Evolutionary conservation across 64 coral and sea anemone genomes (phyloP).

Genomic region (Pachyseris speciosa): DNA sequence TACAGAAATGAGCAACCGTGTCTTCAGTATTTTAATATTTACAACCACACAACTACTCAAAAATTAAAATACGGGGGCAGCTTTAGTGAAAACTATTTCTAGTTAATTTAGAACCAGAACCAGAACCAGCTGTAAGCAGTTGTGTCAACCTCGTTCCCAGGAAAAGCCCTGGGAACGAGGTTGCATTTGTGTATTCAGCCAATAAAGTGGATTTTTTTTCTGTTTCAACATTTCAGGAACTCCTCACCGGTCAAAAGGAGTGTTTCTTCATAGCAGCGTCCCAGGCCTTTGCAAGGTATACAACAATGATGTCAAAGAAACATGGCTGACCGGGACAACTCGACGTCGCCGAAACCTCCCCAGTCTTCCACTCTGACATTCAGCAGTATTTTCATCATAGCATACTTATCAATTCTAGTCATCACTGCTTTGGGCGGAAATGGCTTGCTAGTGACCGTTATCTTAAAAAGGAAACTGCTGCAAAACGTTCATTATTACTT

Average conservation of each 20-base stretch:
- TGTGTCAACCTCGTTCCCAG: too few relatives aligned
- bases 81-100: too few relatives aligned
- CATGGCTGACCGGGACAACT: background rate
- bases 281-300: background rate
- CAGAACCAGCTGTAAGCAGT: too few relatives aligned
- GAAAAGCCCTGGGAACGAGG: too few relatives aligned
- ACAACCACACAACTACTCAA: too few relatives aligned
- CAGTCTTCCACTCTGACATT: conserved; percentile 20
- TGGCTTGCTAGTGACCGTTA: conserved; percentile 71
- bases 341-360: conserved; percentile 10
- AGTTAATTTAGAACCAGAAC: too few relatives aligned
- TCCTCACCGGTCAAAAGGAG: background rate
- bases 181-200: too few relatives aligned
- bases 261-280: background rate
- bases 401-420: conserved; percentile 78
- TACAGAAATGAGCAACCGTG: too few relatives aligned
- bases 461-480: conserved; percentile 76
- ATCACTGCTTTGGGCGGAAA: conserved; percentile 84
- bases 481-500: conserved; percentile 97
- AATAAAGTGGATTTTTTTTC: too few relatives aligned
- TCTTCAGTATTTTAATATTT: too few relatives aligned
- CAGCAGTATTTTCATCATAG: conserved; percentile 63
- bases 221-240: too few relatives aligned
- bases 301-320: background rate
- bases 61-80: too few relatives aligned